Base-by-base conservation (phyloP, 2,888 invertebrate species). In the Lobophora halterata region DNA sequence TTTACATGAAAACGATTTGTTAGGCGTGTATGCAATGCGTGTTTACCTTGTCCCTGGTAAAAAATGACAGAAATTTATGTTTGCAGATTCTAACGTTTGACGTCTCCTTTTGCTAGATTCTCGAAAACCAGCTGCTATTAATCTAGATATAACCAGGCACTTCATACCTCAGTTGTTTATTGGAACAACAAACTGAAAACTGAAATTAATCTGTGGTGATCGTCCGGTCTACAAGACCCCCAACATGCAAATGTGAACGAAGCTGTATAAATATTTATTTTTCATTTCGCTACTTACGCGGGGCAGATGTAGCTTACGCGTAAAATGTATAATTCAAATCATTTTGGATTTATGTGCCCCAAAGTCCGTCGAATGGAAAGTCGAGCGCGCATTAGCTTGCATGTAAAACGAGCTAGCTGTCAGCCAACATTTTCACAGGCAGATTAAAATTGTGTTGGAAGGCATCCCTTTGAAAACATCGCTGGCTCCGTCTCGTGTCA, bases 121-220 rank as follows among this genome's bases (percentile, higher is more conserved):
- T n/a, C n/a, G n/a, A n/a, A n/a, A n/a, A n/a, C n/a, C n/a, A n/a
- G n/a, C n/a, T n/a, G n/a, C n/a, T n/a, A n/a, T n/a, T n/a, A n/a
- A n/a, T n/a, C n/a, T n/a, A n/a, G n/a, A n/a, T n/a, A n/a, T n/a
- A n/a, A n/a, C n/a, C n/a, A n/a, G n/a, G n/a, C n/a, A n/a, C n/a
- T n/a, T n/a, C n/a, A n/a, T n/a, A n/a, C n/a, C n/a, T n/a, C n/a
- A n/a, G n/a, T n/a, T n/a, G n/a, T n/a, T n/a, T n/a, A n/a, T n/a
- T n/a, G n/a, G n/a, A 34, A 42, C 55, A 57, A 64, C 56, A 61
- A 65, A 67, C 34, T 16, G 38, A 53, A 61, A 65, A 67, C 34
- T 16, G 38, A 53, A 54, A 63, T 56, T 44, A 58, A 60, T 56
- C 29, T 36, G 27, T 44, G 43, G 29, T 43, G 43, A 49, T 17